Base-by-base conservation (phyloP, 2,797 vertebrate genomes). In the Erethizon dorsatum region DNA sequence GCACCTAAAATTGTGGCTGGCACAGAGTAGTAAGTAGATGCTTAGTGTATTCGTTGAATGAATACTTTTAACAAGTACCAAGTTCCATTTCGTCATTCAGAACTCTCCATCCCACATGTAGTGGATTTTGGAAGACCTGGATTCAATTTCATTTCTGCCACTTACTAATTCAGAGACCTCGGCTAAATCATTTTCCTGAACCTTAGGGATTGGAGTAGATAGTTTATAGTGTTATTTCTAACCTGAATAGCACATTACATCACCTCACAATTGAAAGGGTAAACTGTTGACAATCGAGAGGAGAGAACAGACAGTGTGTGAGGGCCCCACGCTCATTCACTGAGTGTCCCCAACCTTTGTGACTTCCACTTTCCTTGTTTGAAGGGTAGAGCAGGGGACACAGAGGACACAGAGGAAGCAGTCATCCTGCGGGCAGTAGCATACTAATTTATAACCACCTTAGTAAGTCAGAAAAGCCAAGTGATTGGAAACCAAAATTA, bases 1-100 rank as follows among this genome's bases (percentile, higher is more conserved):
- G 22, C 75, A 69, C 91, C 85, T 92, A 94, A 96, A 96, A 97
- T 92, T 95, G 78, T 90, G 41, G 61, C 63, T 77, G 80, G 56
- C 86, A 80, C 47, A 15, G 63, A 88, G 63, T 78, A 65, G 56
- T 83, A 65, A 71, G 87, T 67, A 80, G 69, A 33, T 33, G 71
- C 57, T 85, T 45, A 59, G n/a, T 86, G 33, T 45, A 2, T 87
- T 80, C 41, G 54, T 45, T 83, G 83, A 91, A 82, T 91, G 63
- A 84, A 31, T 56, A 18, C n/a, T 95, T 54, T 89, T 33, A 82
- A n/a, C 56, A 63, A 95, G 77, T 89, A n/a, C 45, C 63, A 28
- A 47, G 63, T 18, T 69, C 69, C 31, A 28, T n/a, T 83, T 22
- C 57, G 6, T 82, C 84, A 52, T 17, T 45, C 22, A 69, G 50